Evolutionary conservation across 2,797 vertebrate genomes (phyloP), one percentile per base, ranked within the genome.

Genomic region (Alcedo atthis): DNA sequence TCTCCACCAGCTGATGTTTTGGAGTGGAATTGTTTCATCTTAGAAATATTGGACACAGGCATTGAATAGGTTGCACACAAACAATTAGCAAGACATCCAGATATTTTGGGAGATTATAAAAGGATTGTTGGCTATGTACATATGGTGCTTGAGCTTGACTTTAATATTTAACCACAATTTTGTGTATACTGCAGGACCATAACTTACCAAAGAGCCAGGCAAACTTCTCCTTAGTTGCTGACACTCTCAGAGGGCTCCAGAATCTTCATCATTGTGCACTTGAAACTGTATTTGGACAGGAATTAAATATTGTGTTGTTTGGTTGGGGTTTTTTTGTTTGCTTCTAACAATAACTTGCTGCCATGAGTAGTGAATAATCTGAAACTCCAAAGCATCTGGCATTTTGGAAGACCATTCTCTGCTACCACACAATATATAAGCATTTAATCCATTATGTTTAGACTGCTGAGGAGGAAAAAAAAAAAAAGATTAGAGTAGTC

Each of bases 381-480:
- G 79, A 71, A 82, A 53, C 68, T 67, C 33, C 67, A 91, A 66
- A 95, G 61, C 83, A 87, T 87, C 87, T 84, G 84, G 63, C 5
- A 0, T 69, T 88, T 93, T 54, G 59, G 78, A 62, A 51, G 46
- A 46, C 82, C 19, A 0, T 77, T 88, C 70, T 86, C 54, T 90
- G 45, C 68, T 74, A 7, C 54, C 32, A 33, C 43, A 85, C 46
- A 82, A 15, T 33, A 8, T 40, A 22, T 13, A 45, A 54, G 22
- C 71, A 43, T 85, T 89, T 70, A 54, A 81, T 37, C 49, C 2
- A 4, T 82, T 88, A 32, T 62, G 37, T 77, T 90, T 68, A 61
- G 95, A 30, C 62, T 80, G 66, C 64, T 75, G 75, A 93, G 55
- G 59, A 64, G 37, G 32, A 33, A 40, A 40, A 40, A 40, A 40